A percentile compares a stretch with the other conserved stretches of the same genome.
Evolutionary conservation across 2,113 vertebrate species (phyloP).

Genomic region (Amia ocellicauda): DNA sequence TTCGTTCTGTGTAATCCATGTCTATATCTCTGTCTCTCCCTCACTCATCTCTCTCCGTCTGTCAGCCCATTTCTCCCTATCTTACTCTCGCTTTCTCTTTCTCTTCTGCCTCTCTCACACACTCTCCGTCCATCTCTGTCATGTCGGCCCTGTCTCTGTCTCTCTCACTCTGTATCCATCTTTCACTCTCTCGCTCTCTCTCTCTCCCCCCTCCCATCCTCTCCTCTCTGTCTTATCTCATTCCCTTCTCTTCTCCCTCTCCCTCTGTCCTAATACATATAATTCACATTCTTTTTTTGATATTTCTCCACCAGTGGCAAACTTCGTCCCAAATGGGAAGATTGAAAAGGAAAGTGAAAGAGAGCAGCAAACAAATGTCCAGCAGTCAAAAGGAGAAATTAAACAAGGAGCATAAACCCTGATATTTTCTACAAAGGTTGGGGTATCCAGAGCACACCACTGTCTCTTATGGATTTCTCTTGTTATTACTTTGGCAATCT

Average conservation of each 20-base stretch:
- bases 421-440: no score
- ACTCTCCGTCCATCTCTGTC: neutral
- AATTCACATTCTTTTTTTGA: slow-evolving; percentile 66
- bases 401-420: no score
- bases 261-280: slow-evolving; percentile 64
- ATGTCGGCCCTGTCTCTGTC: no score
- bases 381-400: slow-evolving; percentile 1
- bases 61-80: slow-evolving; percentile 1
- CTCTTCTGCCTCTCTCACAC: neutral
- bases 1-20: slow-evolving; percentile 40
- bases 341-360: no score
- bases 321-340: slow-evolving; percentile 53
- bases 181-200: no score
- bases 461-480: no score
- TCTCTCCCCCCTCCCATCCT: neutral
- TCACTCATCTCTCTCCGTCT: slow-evolving; percentile 12
- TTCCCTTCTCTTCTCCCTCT: no score
- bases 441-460: no score
- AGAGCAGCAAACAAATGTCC: slow-evolving; percentile 14
- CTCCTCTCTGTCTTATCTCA: no score
- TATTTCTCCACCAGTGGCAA: slow-evolving; percentile 66
- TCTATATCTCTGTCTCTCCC: neutral
- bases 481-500: no score
- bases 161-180: neutral
- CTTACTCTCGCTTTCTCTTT: slow-evolving; percentile 2